Conservation (phyloP, 2,888 invertebrate genomes). For the Epicampocera succincta region DNA sequence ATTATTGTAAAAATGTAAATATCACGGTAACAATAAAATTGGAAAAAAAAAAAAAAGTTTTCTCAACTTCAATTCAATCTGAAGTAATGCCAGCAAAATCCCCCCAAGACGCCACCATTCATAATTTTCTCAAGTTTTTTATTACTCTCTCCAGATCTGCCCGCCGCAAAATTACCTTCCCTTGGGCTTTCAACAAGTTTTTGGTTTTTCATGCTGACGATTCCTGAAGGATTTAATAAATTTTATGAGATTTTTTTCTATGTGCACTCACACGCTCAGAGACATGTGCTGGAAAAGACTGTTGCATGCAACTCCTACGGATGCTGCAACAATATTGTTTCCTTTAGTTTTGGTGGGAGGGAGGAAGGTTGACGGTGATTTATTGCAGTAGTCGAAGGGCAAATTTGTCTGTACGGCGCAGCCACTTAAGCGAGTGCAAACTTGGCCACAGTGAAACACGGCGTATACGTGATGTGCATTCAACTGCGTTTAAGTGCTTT, state of each 20-base stretch:
- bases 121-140: no score
- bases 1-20: no score
- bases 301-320: constrained; percentile 33
- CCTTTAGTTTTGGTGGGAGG: not conserved
- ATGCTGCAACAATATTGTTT: constrained; percentile 29
- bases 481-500: constrained; percentile 19
- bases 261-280: no score
- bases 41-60: no score
- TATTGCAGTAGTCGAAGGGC: constrained; percentile 34
- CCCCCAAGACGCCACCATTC: no score
- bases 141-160: no score
- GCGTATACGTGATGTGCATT: constrained; percentile 68
- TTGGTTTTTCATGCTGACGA: not conserved
- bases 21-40: no score
- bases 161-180: no score
- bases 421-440: not conserved
- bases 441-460: constrained; percentile 28
- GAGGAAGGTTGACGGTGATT: constrained; percentile 25
- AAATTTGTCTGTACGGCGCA: constrained; percentile 7
- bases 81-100: no score
- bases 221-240: constrained; percentile 20
- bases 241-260: not conserved
- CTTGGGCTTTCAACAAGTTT: no score
- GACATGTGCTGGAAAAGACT: not conserved
- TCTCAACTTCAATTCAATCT: no score